A percentile compares a stretch with the other conserved stretches of the same genome.
phyloP scores from a whole-genome alignment of 2,113 vertebrate species.

The Malurus cyaneus region DNA sequence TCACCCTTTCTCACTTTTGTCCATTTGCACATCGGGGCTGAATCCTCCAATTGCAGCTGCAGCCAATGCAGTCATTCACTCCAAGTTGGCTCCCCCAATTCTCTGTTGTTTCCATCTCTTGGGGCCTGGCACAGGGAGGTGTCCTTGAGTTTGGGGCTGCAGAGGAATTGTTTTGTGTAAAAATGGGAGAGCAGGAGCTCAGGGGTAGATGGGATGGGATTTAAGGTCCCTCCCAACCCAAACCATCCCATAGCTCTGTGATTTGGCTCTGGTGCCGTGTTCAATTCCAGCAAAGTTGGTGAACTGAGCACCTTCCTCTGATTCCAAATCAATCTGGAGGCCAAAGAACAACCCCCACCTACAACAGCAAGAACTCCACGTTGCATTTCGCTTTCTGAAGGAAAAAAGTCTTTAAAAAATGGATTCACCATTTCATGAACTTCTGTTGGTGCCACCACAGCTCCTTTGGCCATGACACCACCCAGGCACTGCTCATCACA shows the following conservation, averaged over 20 bases:
- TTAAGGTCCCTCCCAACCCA: background rate
- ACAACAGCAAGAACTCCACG: background rate
- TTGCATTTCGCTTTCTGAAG: background rate
- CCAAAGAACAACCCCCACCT: background rate
- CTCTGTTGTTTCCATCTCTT: too few relatives aligned
- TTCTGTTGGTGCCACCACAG: fast-evolving
- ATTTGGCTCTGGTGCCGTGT: background rate
- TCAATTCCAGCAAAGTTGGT: background rate
- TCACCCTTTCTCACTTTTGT: too few relatives aligned
- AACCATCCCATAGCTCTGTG: background rate
- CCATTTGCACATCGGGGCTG: too few relatives aligned
- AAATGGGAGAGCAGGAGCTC: too few relatives aligned
- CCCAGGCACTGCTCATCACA: fast-evolving
- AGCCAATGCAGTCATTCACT: too few relatives aligned
- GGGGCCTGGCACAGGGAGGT: too few relatives aligned
- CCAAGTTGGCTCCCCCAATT: too few relatives aligned
- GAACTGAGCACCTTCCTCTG: background rate
- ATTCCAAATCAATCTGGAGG: background rate
- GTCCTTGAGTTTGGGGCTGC: too few relatives aligned
- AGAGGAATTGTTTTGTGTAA: too few relatives aligned
- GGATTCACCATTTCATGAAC: background rate
- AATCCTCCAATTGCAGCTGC: too few relatives aligned
- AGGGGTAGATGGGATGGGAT: too few relatives aligned
- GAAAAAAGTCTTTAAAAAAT: background rate
- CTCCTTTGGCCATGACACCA: background rate